These are phyloP conservation scores for Pristis pectinata DNA, from an alignment of 2,797 vertebrate genomes.

Conservation along the genomic window DNA sequence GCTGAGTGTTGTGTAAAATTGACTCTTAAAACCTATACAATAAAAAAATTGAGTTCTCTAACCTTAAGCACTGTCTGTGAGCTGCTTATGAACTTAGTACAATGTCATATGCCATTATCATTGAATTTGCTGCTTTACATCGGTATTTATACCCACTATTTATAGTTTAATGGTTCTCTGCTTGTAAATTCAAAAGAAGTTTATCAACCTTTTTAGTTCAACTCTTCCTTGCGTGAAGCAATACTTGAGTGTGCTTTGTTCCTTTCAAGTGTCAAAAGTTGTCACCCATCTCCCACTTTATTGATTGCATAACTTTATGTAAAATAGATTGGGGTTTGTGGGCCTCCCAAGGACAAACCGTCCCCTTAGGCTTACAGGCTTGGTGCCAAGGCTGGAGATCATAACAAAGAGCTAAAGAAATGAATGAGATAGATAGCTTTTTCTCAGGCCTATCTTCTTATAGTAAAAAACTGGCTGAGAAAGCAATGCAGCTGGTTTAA, in stretches of 20 bases:
- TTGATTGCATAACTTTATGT: conserved; percentile 4
- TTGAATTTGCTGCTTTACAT: too few species aligned
- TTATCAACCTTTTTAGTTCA: not conserved
- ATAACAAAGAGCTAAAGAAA: not conserved
- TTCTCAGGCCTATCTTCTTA: not conserved
- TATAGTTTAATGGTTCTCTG: not conserved
- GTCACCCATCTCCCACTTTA: not conserved
- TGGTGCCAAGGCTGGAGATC: not conserved
- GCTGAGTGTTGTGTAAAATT: too few species aligned
- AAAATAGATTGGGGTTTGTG: not conserved
- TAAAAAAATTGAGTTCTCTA: too few species aligned
- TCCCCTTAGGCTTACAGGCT: not conserved
- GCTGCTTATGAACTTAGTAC: too few species aligned
- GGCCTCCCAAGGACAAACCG: not conserved
- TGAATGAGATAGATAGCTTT: not conserved
- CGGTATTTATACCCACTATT: too few species aligned
- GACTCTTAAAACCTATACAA: too few species aligned
- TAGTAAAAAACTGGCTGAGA: not conserved
- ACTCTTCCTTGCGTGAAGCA: not conserved
- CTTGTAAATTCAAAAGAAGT: not conserved
- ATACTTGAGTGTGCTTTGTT: not conserved
- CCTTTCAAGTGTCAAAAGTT: not conserved
- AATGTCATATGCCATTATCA: too few species aligned
- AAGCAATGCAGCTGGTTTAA: not conserved
- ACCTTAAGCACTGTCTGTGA: too few species aligned